Evolutionary conservation across 2,797 vertebrate species (phyloP), one percentile per base, ranked within the genome.

Genomic region (Pangasius sanitwongsei): DNA sequence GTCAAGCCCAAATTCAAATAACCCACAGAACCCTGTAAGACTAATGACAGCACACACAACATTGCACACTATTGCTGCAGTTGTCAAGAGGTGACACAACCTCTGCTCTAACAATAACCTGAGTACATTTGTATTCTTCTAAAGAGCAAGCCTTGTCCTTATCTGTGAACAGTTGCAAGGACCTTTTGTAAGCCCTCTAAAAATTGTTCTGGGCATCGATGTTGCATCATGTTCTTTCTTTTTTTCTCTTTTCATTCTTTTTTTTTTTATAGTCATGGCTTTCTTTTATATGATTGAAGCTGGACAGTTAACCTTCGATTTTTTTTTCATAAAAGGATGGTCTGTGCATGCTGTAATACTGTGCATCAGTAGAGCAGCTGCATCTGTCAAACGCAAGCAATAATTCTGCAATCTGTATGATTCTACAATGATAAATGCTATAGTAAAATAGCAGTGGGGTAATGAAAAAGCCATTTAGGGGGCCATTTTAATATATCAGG

Each of bases 391-490:
- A 55, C 2, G 1, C 31, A 55, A 91, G 53, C 67, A 41, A 74
- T 65, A 61, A 55, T 31, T 89, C 16, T 85, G 23, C 57, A 85
- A 86, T 89, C 75, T 87, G 28, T 57, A 48, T 44, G 13, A 65
- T 83, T 65, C 41, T 44, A 74, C 83, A 72, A 87, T 88, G 81
- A 87, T 90, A 75, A 85, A 91, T 59, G 59, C 11, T 80, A 55
- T 85, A 53, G 65, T 87, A 61, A 59, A 91, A 41, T 69, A 65
- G 70, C 82, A 89, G 84, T 78, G 63, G 83, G 80, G 74, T 85
- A 87, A 74, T 83, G 77, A 87, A 70, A 69, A 89, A 93, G 91
- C 23, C 86, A 88, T 91, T 90, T 59, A n/a, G 55, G 85, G 61
- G 89, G 86, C 69, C 87, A 89, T 89, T 93, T 88, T 88, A 90